Evolutionary conservation across 2,797 vertebrate species (phyloP), one percentile per base, ranked within the genome.

Genomic region (Catharus ustulatus): DNA sequence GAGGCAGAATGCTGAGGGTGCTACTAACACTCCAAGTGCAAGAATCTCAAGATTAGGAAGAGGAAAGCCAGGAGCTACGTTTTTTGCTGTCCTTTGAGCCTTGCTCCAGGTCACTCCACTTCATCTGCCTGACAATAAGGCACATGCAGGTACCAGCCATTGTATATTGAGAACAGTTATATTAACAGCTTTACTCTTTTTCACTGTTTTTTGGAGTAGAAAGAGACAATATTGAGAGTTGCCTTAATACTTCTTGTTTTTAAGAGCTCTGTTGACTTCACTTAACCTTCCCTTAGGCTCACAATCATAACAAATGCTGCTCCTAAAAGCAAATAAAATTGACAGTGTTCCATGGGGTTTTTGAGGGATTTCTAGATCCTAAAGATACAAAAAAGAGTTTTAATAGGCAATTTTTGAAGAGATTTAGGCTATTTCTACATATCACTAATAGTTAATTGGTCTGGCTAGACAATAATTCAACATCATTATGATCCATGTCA

Each of bases 301-400:
- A 75, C 29, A 74, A 75, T 40, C 34, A 32, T 29, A 71, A 59
- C 9, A 89, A 93, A 34, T n/a, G 20, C 10, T 82, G 4, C 19
- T 86, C 15, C 29, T 67, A 64, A 89, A 85, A 79, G 5, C 10
- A 95, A 82, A 68, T 34, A 72, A 69, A 84, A 51, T 38, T 76
- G 15, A 22, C 14, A 42, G 5, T 40, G 6, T 45, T 69, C 34
- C 23, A 30, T 62, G 29, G 26, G 14, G 51, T 57, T 91, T 88
- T 91, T 34, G 59, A 82, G 9, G 15, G 15, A 43, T 69, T 72
- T 75, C 24, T 84, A 42, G 5, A 7, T 71, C 20, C 10, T 38
- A 78, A 84, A 85, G 6, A 24, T 18, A 72, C 1, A 72, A 87
- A 74, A 46, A 91, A 48, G 36, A 5, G 7, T 34, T 83, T 77